Base-by-base conservation (phyloP, 2,797 vertebrate species). In the Ctenopoma kingsleyae region DNA sequence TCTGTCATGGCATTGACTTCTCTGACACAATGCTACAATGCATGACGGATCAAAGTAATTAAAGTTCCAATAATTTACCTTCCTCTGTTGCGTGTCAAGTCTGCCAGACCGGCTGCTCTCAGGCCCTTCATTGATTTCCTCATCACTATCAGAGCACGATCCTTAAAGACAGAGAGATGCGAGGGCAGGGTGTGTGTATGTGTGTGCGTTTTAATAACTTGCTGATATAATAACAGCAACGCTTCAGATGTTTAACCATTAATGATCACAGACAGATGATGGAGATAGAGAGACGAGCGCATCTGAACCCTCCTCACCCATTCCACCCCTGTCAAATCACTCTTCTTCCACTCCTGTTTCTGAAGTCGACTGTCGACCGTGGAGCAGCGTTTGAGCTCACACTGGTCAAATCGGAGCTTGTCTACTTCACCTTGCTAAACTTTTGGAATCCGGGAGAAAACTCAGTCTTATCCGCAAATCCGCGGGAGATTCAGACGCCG, bases 1-100 rank as follows among this genome's bases (percentile, higher is more conserved):
- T 95, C 94, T 95, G 91, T 94, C 95, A 93, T 92, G 86, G 87
- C 92, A 91, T 95, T 95, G 93, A 94, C 92, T 96, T 85, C 83
- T 67, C 91, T 96, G 95, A 96, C 95, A 95, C 92, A 93, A 91
- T 91, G 93, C 94, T 95, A 95, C 93, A 91, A 95, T 94, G 95
- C 95, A 96, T 96, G 96, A 96, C 86, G 89, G 95, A 95, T 96
- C 95, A 96, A 96, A 95, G 95, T 97, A 97, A 97, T 97, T 97
- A 97, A 97, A 96, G 94, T 96, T 96, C 95, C 95, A 96, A 94
- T 97, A 95, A 96, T 96, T 96, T 96, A 97, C 95, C 95, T 97
- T 96, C 94, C 93, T 94, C 83, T 94, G 93, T 94, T 95, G 92
- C 90, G 85, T 94, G 94, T 95, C 94, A 96, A 93, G 89, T 92